Evolutionary conservation across 2,888 invertebrate genomes (phyloP).

Genomic region (Erynnis tages): DNA sequence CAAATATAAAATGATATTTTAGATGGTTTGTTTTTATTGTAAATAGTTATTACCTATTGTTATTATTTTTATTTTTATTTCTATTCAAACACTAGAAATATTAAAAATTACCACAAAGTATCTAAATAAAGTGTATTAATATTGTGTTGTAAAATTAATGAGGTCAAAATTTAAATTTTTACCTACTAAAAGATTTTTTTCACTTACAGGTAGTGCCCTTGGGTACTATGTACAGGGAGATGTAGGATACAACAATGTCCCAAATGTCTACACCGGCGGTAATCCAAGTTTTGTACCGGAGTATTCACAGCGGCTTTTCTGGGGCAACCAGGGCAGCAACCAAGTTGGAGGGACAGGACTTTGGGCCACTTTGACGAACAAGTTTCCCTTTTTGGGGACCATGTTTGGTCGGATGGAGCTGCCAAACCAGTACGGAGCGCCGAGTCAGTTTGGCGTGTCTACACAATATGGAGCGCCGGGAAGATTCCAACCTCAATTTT

Average conservation of each 20-base stretch:
- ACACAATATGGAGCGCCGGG: slow-evolving; percentile 35
- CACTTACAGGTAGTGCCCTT: slow-evolving; percentile 60
- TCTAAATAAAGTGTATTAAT: too few relatives aligned
- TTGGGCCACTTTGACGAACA: slow-evolving; percentile 70
- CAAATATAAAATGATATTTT: too few relatives aligned
- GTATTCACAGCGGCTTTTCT: slow-evolving; percentile 68
- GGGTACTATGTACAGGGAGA: slow-evolving; percentile 64
- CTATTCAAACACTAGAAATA: too few relatives aligned
- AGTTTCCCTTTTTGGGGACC: slow-evolving; percentile 66
- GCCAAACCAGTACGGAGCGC: slow-evolving; percentile 53
- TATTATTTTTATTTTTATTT: too few relatives aligned
- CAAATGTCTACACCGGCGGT: slow-evolving; percentile 54
- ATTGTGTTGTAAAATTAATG: too few relatives aligned
- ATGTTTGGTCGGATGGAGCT: slow-evolving; percentile 73
- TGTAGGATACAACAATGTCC: slow-evolving; percentile 58
- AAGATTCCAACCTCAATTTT: slow-evolving; percentile 38
- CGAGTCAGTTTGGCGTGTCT: slow-evolving; percentile 41
- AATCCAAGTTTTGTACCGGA: slow-evolving; percentile 52
- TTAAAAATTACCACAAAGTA: too few relatives aligned
- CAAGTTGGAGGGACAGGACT: slow-evolving; percentile 71
- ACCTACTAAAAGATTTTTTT: not conserved
- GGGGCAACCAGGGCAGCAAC: slow-evolving; percentile 65
- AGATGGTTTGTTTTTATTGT: too few relatives aligned
- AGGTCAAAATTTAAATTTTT: not conserved
- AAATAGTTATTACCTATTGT: too few relatives aligned